These are phyloP conservation scores for Phycodurus eques DNA, from an alignment of 2,113 vertebrate genomes.

Conservation along the genomic window DNA sequence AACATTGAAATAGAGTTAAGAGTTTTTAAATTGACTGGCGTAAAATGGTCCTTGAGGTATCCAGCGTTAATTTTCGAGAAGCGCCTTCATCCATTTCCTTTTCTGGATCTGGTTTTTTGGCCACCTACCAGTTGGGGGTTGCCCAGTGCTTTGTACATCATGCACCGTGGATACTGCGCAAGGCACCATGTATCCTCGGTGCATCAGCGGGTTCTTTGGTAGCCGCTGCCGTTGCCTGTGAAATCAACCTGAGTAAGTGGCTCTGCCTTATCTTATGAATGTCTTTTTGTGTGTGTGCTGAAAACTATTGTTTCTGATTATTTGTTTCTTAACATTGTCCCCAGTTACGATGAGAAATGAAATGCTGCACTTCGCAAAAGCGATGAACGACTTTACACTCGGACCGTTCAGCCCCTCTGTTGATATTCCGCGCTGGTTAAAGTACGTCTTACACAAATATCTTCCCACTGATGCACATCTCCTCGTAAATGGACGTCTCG, in stretches of 20 bases:
- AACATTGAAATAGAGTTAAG: too few species aligned
- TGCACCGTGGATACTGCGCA: constrained; percentile 68
- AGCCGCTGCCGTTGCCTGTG: constrained; percentile 78
- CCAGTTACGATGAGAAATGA: constrained; percentile 71
- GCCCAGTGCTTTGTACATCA: constrained; percentile 72
- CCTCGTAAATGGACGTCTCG: constrained; percentile 76
- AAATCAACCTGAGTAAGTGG: constrained; percentile 69
- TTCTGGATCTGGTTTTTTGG: constrained; percentile 79
- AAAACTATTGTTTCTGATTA: neutral
- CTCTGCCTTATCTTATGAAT: neutral
- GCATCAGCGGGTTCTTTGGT: constrained; percentile 79
- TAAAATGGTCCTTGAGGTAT: constrained; percentile 48
- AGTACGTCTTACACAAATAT: constrained; percentile 56
- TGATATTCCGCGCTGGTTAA: constrained; percentile 73
- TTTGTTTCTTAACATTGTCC: neutral
- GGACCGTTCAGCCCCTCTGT: constrained; percentile 79
- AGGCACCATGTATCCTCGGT: constrained; percentile 73
- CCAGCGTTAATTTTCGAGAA: constrained; percentile 21
- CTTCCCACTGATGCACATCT: constrained; percentile 80
- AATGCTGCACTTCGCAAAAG: constrained; percentile 62
- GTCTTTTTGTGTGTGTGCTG: neutral
- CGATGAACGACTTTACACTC: constrained; percentile 69
- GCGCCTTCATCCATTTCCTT: constrained; percentile 74
- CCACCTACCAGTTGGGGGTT: constrained; percentile 80
- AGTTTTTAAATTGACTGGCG: neutral